These are phyloP conservation scores for Drosophila barbarae DNA, from an alignment of 2,888 invertebrate genomes.

Conservation along the genomic window DNA sequence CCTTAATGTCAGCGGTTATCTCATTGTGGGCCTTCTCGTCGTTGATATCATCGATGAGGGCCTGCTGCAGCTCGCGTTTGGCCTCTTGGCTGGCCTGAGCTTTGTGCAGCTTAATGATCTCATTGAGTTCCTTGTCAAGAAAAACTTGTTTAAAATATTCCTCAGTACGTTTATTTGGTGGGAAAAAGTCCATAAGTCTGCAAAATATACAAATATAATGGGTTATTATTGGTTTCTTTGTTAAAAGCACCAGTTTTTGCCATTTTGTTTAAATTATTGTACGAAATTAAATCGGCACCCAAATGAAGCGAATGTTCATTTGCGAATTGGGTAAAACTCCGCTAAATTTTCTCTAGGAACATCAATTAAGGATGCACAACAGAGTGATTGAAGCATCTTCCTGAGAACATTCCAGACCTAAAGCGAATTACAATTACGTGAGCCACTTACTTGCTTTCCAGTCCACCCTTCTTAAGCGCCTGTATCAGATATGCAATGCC, in stretches of 20 bases:
- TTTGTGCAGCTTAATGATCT: constrained; percentile 89
- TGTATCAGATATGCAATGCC: constrained; percentile 92
- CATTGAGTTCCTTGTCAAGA: constrained; percentile 88
- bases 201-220: not conserved
- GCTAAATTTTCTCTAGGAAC: constrained; percentile 70
- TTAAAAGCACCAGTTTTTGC: not conserved
- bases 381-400: constrained; percentile 58
- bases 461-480: constrained; percentile 91
- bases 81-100: constrained; percentile 91
- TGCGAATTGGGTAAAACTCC: constrained; percentile 70
- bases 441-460: constrained; percentile 83
- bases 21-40: constrained; percentile 93
- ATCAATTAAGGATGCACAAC: constrained; percentile 77
- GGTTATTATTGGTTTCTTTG: not conserved
- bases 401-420: constrained; percentile 60
- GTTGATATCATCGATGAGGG: constrained; percentile 90
- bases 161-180: constrained; percentile 94
- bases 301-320: constrained; percentile 67
- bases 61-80: constrained; percentile 89
- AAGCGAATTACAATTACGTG: not conserved
- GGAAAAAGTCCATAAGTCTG: constrained; percentile 95
- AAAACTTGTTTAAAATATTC: constrained; percentile 91
- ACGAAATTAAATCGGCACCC: constrained; percentile 69
- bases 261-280: constrained; percentile 43
- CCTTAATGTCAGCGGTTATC: constrained; percentile 90